Evolutionary conservation across 2,888 invertebrate species (phyloP).

Genomic region (Eristalis pertinax): DNA sequence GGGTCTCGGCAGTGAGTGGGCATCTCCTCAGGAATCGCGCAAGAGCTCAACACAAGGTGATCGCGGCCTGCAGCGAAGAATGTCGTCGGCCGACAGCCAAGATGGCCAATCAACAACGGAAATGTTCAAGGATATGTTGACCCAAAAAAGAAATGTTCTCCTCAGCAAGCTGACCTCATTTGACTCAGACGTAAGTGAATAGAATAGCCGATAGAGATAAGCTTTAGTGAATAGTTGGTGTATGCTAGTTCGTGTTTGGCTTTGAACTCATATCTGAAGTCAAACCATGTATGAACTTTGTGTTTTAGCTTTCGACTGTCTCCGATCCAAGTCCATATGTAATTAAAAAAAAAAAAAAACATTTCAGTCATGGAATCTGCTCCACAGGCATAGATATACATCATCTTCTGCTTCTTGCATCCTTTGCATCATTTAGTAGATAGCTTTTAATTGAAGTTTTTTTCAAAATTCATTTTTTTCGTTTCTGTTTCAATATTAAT

Average conservation of each 20-base stretch:
- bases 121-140: conserved; percentile 96
- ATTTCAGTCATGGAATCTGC: conserved; percentile 10
- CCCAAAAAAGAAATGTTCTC: conserved; percentile 93
- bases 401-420: conserved; percentile 66
- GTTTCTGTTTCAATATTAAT: neutral
- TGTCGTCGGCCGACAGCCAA: conserved; percentile 86
- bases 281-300: conserved; percentile 4
- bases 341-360: neutral
- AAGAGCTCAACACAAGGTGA: conserved; percentile 80
- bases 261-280: conserved; percentile 21
- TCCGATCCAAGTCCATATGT: neutral
- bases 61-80: conserved; percentile 81
- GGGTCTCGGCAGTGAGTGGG: conserved; percentile 82
- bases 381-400: conserved; percentile 16
- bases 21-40: conserved; percentile 85
- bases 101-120: conserved; percentile 91
- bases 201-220: neutral
- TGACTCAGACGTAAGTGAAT: conserved; percentile 92
- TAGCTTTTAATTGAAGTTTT: conserved; percentile 45
- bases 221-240: conserved; percentile 50
- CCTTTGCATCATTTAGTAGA: conserved; percentile 39
- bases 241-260: conserved; percentile 27
- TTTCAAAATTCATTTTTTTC: conserved; percentile 48
- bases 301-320: neutral
- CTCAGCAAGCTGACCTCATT: conserved; percentile 93